Conservation (phyloP, 2,113 vertebrate species). For the Neolamprologus sp. region DNA sequence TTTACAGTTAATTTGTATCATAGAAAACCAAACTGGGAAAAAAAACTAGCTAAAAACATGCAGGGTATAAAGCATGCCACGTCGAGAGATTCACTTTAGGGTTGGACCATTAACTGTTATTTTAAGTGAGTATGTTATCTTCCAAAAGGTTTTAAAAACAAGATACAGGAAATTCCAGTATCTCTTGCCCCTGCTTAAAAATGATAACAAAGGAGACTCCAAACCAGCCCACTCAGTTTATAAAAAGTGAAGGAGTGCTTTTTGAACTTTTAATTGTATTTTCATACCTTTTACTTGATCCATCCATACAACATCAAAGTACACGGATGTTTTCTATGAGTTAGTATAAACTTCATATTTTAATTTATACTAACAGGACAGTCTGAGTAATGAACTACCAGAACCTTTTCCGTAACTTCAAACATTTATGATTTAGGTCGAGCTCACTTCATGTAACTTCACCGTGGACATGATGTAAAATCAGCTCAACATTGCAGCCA, state of each 20-base stretch:
- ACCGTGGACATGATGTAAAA: not conserved
- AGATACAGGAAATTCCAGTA: not conserved
- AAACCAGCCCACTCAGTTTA: not conserved
- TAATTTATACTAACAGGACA: not conserved
- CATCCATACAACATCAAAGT: not conserved
- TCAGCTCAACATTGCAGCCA: not conserved
- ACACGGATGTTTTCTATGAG: not conserved
- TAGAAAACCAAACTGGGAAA: not conserved
- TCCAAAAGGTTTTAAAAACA: not conserved
- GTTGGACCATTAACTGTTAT: not conserved
- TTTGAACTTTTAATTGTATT: not conserved
- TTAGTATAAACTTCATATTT: not conserved
- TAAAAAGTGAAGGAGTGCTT: not conserved
- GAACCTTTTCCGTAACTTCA: not conserved
- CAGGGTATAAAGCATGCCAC: not conserved
- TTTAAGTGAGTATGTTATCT: not conserved
- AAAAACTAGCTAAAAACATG: not conserved
- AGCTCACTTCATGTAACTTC: not conserved
- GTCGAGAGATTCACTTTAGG: not conserved
- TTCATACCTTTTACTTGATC: not conserved
- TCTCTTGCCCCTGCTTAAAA: not conserved
- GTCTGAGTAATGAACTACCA: not conserved
- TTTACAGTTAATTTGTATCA: not conserved
- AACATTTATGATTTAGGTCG: not conserved
- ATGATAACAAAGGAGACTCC: not conserved